These are phyloP conservation scores for Synanthedon formicaeformis DNA, from an alignment of 2,888 invertebrate species.

Conservation along the genomic window DNA sequence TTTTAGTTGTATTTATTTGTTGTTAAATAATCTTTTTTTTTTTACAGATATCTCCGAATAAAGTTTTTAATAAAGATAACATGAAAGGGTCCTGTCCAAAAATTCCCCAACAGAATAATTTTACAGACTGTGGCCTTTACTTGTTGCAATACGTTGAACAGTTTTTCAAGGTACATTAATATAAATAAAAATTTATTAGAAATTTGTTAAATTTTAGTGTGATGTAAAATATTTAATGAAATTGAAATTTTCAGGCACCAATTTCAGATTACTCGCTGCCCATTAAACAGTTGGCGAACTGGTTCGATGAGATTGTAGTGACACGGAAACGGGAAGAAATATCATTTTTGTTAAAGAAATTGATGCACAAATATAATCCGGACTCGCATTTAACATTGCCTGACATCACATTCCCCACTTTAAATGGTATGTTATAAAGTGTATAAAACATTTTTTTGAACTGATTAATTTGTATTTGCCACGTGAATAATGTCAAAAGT, in stretches of 20 bases:
- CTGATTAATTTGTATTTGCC: background rate
- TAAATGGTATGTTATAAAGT: constrained; percentile 68
- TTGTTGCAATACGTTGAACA: constrained; percentile 96
- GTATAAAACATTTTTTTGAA: no score
- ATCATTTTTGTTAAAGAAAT: constrained; percentile 77
- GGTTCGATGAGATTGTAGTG: constrained; percentile 89
- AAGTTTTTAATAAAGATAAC: constrained; percentile 82
- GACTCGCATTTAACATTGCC: constrained; percentile 76
- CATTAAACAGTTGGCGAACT: constrained; percentile 82
- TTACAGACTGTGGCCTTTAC: constrained; percentile 96
- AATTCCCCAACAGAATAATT: constrained; percentile 98
- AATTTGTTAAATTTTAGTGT: background rate
- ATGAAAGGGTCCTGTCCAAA: constrained; percentile 90
- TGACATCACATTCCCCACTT: constrained; percentile 80
- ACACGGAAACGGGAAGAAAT: constrained; percentile 90
- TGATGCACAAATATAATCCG: constrained; percentile 81
- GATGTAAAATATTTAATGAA: background rate
- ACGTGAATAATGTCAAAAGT: no score
- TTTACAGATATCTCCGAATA: constrained; percentile 68
- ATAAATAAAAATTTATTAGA: background rate
- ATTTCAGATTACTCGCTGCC: constrained; percentile 85
- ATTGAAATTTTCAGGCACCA: constrained; percentile 74
- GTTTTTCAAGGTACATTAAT: constrained; percentile 82
- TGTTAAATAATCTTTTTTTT: background rate
- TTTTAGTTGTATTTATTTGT: background rate